Evolutionary conservation across 1,140 invertebrate species (phyloP).

Genomic region (Agraylea sexmaculata): DNA sequence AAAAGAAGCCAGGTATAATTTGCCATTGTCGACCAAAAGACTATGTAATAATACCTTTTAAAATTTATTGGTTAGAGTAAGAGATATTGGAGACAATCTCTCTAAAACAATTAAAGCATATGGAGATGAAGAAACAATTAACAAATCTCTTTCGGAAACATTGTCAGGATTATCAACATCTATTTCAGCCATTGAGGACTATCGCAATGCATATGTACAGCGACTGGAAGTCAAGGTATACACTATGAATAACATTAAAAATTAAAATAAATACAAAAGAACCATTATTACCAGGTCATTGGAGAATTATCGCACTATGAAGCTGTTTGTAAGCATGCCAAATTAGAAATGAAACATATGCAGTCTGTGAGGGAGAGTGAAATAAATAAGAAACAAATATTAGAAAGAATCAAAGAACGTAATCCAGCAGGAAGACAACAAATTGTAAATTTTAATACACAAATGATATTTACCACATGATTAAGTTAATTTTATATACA

Average conservation of each 20-base stretch:
- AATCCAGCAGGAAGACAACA: constrained; percentile 55
- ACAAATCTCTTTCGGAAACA: constrained; percentile 50
- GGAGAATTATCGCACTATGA: constrained; percentile 57
- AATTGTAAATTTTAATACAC: constrained; percentile 45
- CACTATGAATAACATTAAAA: not conserved
- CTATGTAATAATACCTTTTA: not conserved
- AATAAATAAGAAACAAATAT: constrained; percentile 46
- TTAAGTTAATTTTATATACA: constrained; percentile 18
- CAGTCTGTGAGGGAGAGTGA: constrained; percentile 56
- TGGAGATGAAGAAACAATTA: constrained; percentile 54
- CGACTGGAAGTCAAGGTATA: constrained; percentile 52
- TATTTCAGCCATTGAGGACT: constrained; percentile 55
- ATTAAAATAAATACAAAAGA: not conserved
- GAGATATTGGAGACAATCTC: constrained; percentile 58
- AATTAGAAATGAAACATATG: constrained; percentile 59
- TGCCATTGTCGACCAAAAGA: constrained; percentile 6
- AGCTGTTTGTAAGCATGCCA: constrained; percentile 55
- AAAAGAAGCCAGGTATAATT: constrained; percentile 52
- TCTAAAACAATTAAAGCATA: constrained; percentile 52
- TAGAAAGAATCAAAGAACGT: constrained; percentile 49
- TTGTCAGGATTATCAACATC: constrained; percentile 51
- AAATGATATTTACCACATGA: constrained; percentile 7
- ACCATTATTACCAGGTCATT: constrained; percentile 32
- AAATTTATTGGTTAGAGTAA: constrained; percentile 35
- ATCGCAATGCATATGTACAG: constrained; percentile 56